A percentile compares a stretch with the other conserved stretches of the same genome.
These are phyloP conservation scores for Lasioglossum leucozonium DNA, from an alignment of 2,888 invertebrate genomes.

Conservation along the genomic window DNA sequence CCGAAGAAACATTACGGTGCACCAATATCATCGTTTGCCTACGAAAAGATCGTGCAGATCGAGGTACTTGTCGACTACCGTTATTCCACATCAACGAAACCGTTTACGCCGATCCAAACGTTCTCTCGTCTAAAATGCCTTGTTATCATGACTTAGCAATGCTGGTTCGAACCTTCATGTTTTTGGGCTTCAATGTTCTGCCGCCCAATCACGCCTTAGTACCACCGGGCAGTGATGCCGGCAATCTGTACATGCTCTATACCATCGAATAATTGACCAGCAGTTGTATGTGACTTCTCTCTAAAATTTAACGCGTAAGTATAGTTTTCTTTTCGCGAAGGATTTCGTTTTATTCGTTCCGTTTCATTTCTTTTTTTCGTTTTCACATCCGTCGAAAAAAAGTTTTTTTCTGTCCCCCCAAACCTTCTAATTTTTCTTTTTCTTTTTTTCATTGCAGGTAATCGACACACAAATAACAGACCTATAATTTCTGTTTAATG, in stretches of 20 bases:
- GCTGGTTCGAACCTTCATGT: slow-evolving; percentile 97
- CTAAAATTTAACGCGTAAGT: slow-evolving; percentile 81
- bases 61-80: slow-evolving; percentile 85
- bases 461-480: slow-evolving; percentile 1
- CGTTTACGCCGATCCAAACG: slow-evolving; percentile 43
- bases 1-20: slow-evolving; percentile 95
- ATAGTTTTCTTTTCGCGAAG: slow-evolving; percentile 41
- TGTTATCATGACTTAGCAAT: slow-evolving; percentile 86
- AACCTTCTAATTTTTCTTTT: slow-evolving; percentile 4
- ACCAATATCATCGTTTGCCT: slow-evolving; percentile 92
- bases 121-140: slow-evolving; percentile 66
- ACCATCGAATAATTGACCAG: slow-evolving; percentile 84
- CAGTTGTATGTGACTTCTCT: slow-evolving; percentile 68
- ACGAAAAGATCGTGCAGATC: slow-evolving; percentile 92
- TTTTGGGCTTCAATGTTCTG: slow-evolving; percentile 96
- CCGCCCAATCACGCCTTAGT: slow-evolving; percentile 92
- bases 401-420: neutral
- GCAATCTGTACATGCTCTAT: slow-evolving; percentile 88
- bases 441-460: slow-evolving; percentile 33
- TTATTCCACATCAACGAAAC: slow-evolving; percentile 61
- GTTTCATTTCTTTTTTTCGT: slow-evolving; percentile 2
- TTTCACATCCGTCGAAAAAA: neutral
- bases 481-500: neutral
- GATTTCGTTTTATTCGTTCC: neutral
- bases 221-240: slow-evolving; percentile 88